Percentiles rank a stretch among this genome's conserved stretches.
phyloP scores from a whole-genome alignment of 1,140 invertebrate species.

The Medauroidea extradentata region DNA sequence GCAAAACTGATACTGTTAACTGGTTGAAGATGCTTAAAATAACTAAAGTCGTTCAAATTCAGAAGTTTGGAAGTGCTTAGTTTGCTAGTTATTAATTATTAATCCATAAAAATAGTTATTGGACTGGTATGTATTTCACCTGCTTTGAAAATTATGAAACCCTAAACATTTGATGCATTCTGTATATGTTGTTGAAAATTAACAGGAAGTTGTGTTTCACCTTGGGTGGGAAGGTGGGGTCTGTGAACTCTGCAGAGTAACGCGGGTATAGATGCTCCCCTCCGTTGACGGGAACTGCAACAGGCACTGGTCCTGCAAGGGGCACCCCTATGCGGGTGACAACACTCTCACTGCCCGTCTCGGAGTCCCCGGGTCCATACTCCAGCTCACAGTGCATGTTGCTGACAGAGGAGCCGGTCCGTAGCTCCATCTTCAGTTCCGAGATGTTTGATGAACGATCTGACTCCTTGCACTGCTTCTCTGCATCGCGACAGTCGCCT shows the following conservation, averaged over 20 bases:
- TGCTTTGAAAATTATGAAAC: too few species aligned
- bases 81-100: too few species aligned
- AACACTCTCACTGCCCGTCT: conserved; percentile 48
- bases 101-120: too few species aligned
- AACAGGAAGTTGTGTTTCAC: conserved; percentile 2
- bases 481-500: conserved; percentile 48
- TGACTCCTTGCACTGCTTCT: conserved; percentile 78
- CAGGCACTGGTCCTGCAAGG: conserved; percentile 68
- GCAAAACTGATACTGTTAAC: too few species aligned
- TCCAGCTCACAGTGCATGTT: conserved; percentile 57
- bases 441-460: conserved; percentile 87
- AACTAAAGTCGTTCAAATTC: too few species aligned
- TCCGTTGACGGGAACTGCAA: conserved; percentile 54
- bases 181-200: too few species aligned
- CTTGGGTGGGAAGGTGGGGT: conserved; percentile 73
- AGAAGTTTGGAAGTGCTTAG: too few species aligned
- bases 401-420: conserved; percentile 75
- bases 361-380: conserved; percentile 48
- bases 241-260: conserved; percentile 84
- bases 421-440: conserved; percentile 81
- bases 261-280: conserved; percentile 55
- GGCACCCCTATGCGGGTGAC: conserved; percentile 53
- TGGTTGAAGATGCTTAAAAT: too few species aligned
- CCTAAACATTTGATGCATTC: too few species aligned
- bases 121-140: too few species aligned